phyloP scores from a whole-genome alignment of 1,140 invertebrate species.

The Heterodera schachtii region DNA sequence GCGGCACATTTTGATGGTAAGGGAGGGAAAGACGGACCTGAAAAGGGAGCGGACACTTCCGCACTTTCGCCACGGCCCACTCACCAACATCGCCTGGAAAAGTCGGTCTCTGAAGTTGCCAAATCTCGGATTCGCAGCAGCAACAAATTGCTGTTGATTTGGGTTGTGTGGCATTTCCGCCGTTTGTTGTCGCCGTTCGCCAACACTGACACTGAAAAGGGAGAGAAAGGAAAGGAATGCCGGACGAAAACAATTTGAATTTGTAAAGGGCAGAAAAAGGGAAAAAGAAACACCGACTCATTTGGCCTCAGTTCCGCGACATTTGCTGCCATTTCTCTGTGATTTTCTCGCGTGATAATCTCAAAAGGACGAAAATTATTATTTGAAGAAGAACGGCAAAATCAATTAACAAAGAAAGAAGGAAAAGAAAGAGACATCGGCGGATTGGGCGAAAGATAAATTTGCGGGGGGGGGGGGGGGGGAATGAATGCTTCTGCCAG shows the following conservation, averaged over 20 bases:
- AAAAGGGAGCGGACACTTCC: neutral
- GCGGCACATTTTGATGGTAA: constrained; percentile 85
- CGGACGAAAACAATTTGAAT: too few species aligned
- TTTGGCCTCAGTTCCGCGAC: constrained; percentile 5
- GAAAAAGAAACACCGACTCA: neutral
- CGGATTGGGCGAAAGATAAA: too few species aligned
- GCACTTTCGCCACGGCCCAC: neutral
- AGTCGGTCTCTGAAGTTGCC: constrained; percentile 79
- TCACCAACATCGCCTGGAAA: constrained; percentile 90
- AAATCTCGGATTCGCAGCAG: constrained; percentile 32
- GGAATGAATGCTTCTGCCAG: too few species aligned
- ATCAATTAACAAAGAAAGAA: neutral
- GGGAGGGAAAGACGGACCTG: constrained; percentile 77
- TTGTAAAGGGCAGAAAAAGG: neutral
- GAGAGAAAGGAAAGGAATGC: neutral
- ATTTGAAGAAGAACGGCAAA: neutral
- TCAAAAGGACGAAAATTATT: too few species aligned
- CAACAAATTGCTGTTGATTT: neutral
- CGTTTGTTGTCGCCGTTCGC: constrained; percentile 18
- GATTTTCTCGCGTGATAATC: too few species aligned
- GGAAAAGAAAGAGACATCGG: too few species aligned
- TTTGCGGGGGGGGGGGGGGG: too few species aligned
- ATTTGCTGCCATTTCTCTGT: constrained; percentile 11
- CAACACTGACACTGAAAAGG: constrained; percentile 1
- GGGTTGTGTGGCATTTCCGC: constrained; percentile 15